Conservation (phyloP, 1,140 invertebrate genomes). For the Zaprionus inermis region DNA sequence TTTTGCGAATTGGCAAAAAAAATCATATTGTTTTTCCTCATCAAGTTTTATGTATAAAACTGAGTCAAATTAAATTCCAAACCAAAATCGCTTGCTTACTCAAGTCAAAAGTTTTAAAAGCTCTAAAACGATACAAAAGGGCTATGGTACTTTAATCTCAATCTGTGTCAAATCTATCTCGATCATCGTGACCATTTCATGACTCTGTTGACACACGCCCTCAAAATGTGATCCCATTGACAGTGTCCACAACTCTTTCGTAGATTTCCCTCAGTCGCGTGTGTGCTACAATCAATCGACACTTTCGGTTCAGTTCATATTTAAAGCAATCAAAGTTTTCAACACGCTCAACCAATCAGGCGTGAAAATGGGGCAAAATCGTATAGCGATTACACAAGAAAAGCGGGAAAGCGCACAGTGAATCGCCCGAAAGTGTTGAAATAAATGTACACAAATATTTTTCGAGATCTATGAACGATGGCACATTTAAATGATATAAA, state of each 20-base stretch:
- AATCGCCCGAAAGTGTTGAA: slow-evolving; percentile 50
- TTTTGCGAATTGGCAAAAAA: too few species aligned
- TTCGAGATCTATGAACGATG: slow-evolving; percentile 3
- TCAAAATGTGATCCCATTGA: background rate
- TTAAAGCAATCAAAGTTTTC: slow-evolving; percentile 58
- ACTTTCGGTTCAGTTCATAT: slow-evolving; percentile 43
- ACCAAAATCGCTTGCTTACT: too few species aligned
- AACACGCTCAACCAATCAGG: slow-evolving; percentile 70
- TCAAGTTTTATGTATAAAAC: too few species aligned
- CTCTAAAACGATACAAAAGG: too few species aligned
- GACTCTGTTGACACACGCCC: slow-evolving; percentile 30
- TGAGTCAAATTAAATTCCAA: background rate
- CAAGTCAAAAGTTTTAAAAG: too few species aligned
- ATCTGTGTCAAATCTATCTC: background rate
- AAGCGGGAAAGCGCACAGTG: background rate
- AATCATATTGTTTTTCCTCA: too few species aligned
- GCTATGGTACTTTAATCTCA: too few species aligned
- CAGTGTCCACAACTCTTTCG: background rate
- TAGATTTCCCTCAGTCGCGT: slow-evolving; percentile 41
- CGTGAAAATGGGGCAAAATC: slow-evolving; percentile 62
- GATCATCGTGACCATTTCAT: background rate
- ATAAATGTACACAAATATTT: slow-evolving; percentile 43
- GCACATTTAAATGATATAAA: slow-evolving; percentile 14
- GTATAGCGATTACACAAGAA: slow-evolving; percentile 51
- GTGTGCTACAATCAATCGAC: slow-evolving; percentile 70